Evolutionary conservation across 1,140 invertebrate species (phyloP), one percentile per base, ranked within the genome.

Genomic region (Chymomyza costata): DNA sequence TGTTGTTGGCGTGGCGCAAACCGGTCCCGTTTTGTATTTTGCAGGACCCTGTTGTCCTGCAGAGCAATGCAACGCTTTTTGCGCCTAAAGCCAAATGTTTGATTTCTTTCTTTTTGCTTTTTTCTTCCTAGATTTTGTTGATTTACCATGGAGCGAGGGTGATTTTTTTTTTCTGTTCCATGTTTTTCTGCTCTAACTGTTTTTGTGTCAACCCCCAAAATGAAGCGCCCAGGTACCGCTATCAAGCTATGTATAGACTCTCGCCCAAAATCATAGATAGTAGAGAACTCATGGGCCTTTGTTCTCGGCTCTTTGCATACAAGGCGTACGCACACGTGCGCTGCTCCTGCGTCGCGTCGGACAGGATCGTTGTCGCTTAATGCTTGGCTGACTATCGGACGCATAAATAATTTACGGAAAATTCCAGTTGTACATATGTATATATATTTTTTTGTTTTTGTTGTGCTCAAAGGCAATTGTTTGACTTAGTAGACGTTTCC

Each of bases 391-490:
- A 3, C 21, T 25, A 25, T 25, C 21, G 21, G 21, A 8, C 21
- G 21, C 21, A 25, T 25, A 1, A 40, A 16, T 17, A 40, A 16
- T 13, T 25, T 17, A 46, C 52, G 46, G 41, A 56, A 74, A 69
- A 55, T 55, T 50, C 44, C 48, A 21, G 58, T 44, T n/a, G n/a
- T n/a, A n/a, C n/a, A n/a, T n/a, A n/a, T n/a, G n/a, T n/a, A n/a
- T n/a, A n/a, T n/a, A n/a, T n/a, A n/a, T n/a, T n/a, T n/a, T n/a
- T 43, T 43, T 31, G 49, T 37, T 60, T 65, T 73, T 59, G 45
- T 45, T 46, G 39, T 34, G 17, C 3, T 5, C 17, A 13, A 19
- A 19, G 16, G 40, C 37, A 40, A 63, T 59, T 63, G 43, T 55
- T 50, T 10, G 28, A 10, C 44, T 7, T 50, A 58, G 49, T 58